Percentiles rank a stretch among this genome's conserved stretches.
Evolutionary conservation across 2,797 vertebrate genomes (phyloP).

Genomic region (Vultur gryphus): DNA sequence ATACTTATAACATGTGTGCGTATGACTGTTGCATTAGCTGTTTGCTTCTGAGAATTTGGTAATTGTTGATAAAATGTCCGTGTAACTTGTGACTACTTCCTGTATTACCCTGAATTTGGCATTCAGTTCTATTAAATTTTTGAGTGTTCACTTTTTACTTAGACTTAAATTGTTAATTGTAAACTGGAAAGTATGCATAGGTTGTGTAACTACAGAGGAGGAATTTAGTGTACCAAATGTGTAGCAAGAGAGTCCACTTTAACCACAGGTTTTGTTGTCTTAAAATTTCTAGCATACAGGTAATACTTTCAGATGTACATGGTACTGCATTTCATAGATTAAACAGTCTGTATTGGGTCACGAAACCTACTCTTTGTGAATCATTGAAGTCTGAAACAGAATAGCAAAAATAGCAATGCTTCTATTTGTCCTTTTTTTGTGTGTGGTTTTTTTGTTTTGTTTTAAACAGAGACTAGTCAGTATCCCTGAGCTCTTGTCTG

Average conservation of each 20-base stretch:
- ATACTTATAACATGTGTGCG: not conserved
- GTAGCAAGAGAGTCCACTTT: not conserved
- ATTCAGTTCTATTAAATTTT: not conserved
- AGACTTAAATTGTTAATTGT: not conserved
- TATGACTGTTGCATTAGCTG: not conserved
- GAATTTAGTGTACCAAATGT: not conserved
- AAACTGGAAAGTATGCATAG: not conserved
- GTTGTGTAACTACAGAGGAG: not conserved
- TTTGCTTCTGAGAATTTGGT: not conserved
- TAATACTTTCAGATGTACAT: not conserved
- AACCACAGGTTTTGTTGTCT: not conserved
- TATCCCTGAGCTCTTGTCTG: constrained; percentile 95
- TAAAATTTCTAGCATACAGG: not conserved
- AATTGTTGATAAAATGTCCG: not conserved
- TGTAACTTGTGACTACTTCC: not conserved
- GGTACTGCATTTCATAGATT: not conserved
- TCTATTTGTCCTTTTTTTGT: not conserved
- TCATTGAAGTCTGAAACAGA: not conserved
- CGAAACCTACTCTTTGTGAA: not conserved
- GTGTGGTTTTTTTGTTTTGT: not conserved
- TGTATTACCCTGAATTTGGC: not conserved
- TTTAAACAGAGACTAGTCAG: constrained; percentile 88
- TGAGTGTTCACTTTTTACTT: not conserved
- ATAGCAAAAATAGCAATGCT: not conserved
- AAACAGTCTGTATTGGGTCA: not conserved